Evolutionary conservation across 1,140 invertebrate genomes (phyloP).

Genomic region (Thalassaphorura encarpata): DNA sequence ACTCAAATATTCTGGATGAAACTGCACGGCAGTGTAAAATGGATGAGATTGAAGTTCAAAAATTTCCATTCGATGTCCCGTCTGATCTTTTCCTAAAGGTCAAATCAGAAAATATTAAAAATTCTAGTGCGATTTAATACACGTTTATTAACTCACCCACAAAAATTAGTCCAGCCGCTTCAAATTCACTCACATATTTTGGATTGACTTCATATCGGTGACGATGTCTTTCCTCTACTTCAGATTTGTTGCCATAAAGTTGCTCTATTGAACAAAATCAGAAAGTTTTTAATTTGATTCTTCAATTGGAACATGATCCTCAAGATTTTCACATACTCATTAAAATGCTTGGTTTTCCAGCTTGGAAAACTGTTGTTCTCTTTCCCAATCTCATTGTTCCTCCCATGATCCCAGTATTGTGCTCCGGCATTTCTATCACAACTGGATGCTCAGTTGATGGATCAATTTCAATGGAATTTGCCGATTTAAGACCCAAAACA

Average conservation of each 20-base stretch:
- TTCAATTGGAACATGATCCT: not conserved
- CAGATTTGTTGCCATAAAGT: slow-evolving; percentile 71
- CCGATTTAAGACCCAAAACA: slow-evolving; percentile 61
- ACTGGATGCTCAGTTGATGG: slow-evolving; percentile 60
- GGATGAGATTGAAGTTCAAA: slow-evolving; percentile 61
- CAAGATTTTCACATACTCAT: slow-evolving; percentile 49
- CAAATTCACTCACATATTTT: slow-evolving; percentile 63
- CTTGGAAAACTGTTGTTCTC: slow-evolving; percentile 68
- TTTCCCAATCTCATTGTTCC: slow-evolving; percentile 97
- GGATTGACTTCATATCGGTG: slow-evolving; percentile 96
- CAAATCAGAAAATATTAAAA: not conserved
- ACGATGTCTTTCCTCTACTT: slow-evolving; percentile 90
- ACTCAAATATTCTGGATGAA: slow-evolving; percentile 64
- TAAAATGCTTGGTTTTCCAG: slow-evolving; percentile 49
- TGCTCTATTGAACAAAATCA: slow-evolving; percentile 49
- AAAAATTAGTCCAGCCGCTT: slow-evolving; percentile 77
- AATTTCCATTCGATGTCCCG: slow-evolving; percentile 56
- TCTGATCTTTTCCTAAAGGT: slow-evolving; percentile 60
- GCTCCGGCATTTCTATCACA: slow-evolving; percentile 98
- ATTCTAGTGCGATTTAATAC: too few relatives aligned
- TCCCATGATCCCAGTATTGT: slow-evolving; percentile 83
- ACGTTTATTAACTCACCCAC: slow-evolving; percentile 68
- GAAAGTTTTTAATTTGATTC: slow-evolving; percentile 9
- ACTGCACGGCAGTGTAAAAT: slow-evolving; percentile 93
- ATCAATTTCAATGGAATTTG: slow-evolving; percentile 81